phyloP scores from a whole-genome alignment of 1,140 invertebrate genomes.

The Drosophila nasuta region DNA sequence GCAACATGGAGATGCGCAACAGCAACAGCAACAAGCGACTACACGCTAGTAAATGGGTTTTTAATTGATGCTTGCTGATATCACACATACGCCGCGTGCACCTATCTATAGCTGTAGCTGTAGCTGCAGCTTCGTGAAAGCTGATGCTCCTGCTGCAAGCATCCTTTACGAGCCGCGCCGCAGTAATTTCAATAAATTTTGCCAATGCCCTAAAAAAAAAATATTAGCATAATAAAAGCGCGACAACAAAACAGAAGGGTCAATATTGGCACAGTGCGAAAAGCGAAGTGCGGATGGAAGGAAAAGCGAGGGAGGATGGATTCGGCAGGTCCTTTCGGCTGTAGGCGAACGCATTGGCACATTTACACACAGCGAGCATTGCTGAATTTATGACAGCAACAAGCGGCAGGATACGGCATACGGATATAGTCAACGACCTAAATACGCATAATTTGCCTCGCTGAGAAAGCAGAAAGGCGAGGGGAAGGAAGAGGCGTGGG shows the following conservation, averaged over 20 bases:
- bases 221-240: conserved; percentile 84
- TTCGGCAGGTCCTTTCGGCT: conserved; percentile 3
- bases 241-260: conserved; percentile 79
- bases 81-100: conserved; percentile 49
- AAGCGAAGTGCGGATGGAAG: neutral
- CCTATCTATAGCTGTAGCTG: neutral
- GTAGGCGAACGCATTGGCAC: conserved; percentile 68
- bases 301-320: neutral
- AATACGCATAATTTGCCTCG: conserved; percentile 75
- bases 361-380: conserved; percentile 67
- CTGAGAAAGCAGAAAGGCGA: neutral
- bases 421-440: conserved; percentile 65
- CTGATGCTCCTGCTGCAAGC: neutral
- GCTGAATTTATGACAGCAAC: conserved; percentile 74
- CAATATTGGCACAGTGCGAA: conserved; percentile 58
- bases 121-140: neutral
- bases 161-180: conserved; percentile 39
- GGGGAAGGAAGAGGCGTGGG: conserved; percentile 31
- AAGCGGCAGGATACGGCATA: conserved; percentile 53
- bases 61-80: conserved; percentile 66
- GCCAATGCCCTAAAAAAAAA: conserved; percentile 65
- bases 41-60: conserved; percentile 55
- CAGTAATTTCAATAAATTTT: conserved; percentile 83
- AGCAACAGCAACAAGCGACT: conserved; percentile 41
- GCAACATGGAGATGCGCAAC: conserved; percentile 9